Evolutionary conservation across 2,797 vertebrate species (phyloP), one percentile per base, ranked within the genome.

Genomic region (Lerista edwardsae): DNA sequence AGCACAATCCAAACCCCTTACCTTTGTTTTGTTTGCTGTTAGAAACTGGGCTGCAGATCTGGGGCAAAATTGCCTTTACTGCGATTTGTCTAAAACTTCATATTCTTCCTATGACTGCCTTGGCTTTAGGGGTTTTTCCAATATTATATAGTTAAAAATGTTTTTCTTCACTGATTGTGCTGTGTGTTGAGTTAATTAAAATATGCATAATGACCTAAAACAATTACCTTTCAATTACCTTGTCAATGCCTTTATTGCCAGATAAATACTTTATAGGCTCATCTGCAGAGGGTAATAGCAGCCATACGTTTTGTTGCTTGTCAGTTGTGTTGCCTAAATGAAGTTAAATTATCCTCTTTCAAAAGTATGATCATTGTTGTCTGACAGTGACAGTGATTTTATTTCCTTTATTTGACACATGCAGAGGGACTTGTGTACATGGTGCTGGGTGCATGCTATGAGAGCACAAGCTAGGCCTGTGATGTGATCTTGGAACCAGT

Each of bases 151-250:
- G 17, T 75, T 87, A 59, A 74, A 64, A 62, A 88, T 79, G 4
- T 86, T 86, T 36, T 61, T 83, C 87, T 83, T 85, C 79, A 83
- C 65, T 80, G 79, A 84, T 90, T 81, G 67, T 79, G 94, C 79
- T 85, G 94, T 0, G 3, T 80, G 91, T 93, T 87, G 91, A 93
- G 90, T 91, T 95, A 94, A 93, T 91, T 95, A 90, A 95, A 94
- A 94, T 94, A 86, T 92, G n/a, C 92, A 82, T 87, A 91, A 91
- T 88, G 94, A 92, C 92, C 91, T 88, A 91, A 93, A 90, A 62
- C 90, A 93, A 77, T 95, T 94, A 93, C 73, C 79, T 68, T 93
- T 89, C 87, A 86, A 85, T 84, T 62, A 77, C 75, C 91, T 92
- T 93, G 87, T 92, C 89, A 89, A 80, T 92, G 91, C 67, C 88